A percentile compares a stretch with the other conserved stretches of the same genome.
phyloP scores from a whole-genome alignment of 2,797 vertebrate species.

The Peromyscus aztecus region DNA sequence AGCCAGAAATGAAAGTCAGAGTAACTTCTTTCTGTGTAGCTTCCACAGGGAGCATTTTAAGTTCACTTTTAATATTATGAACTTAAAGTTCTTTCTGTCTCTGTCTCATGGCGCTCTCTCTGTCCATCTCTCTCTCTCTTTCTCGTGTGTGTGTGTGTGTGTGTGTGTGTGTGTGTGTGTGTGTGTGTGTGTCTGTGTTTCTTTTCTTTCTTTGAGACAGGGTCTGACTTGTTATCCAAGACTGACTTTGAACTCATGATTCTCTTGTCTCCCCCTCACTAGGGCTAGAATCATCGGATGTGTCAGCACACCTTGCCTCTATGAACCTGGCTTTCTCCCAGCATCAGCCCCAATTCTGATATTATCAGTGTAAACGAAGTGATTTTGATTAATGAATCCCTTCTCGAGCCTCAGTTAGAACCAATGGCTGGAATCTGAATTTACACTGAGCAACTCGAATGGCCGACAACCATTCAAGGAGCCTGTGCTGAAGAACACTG shows the following conservation, averaged over 20 bases:
- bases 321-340: not conserved
- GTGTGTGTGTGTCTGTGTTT: not conserved
- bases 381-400: not conserved
- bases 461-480: not conserved
- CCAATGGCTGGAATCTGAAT: not conserved
- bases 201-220: not conserved
- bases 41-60: slow-evolving; percentile 13
- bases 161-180: no score
- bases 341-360: not conserved
- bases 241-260: not conserved
- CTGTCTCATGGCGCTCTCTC: not conserved
- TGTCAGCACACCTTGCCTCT: not conserved
- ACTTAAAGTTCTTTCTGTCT: not conserved
- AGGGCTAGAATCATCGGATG: not conserved
- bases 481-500: no score
- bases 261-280: not conserved
- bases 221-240: not conserved
- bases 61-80: not conserved
- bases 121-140: no score
- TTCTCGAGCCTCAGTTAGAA: not conserved
- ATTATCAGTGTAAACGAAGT: not conserved
- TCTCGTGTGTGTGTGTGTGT: no score
- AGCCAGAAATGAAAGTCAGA: not conserved
- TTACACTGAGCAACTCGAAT: not conserved
- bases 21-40: not conserved